Evolutionary conservation across 1,140 invertebrate genomes (phyloP).

Genomic region (Drosophila rufa): DNA sequence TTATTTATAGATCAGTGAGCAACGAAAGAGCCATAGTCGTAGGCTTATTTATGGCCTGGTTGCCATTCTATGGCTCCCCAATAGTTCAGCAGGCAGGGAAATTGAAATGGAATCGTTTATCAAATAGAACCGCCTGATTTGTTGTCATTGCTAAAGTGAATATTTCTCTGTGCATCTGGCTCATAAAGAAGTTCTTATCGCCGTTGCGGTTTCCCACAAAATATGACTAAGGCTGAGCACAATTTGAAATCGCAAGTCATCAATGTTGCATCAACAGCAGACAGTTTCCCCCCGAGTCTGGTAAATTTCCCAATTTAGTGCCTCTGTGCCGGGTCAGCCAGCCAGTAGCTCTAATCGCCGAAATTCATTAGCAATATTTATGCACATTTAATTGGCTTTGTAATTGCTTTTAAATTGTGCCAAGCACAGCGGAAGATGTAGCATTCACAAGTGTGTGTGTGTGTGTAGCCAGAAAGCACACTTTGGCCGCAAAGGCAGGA

Average conservation of each 20-base stretch:
- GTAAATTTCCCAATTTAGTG: conserved; percentile 1
- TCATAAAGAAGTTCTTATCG: conserved; percentile 11
- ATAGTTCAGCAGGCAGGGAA: conserved; percentile 11
- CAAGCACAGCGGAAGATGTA: conserved; percentile 44
- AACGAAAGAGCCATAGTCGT: conserved; percentile 23
- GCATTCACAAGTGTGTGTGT: conserved; percentile 8
- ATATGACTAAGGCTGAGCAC: not conserved
- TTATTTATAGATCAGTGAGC: conserved; percentile 41
- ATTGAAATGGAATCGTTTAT: conserved; percentile 17
- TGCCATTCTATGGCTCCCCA: conserved; percentile 6
- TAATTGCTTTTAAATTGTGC: conserved; percentile 68
- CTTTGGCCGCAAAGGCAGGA: conserved; percentile 64
- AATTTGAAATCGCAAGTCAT: not conserved
- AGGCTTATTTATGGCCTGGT: conserved; percentile 39
- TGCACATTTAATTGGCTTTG: conserved; percentile 67
- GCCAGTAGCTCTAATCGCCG: conserved; percentile 11
- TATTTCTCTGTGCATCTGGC: not conserved
- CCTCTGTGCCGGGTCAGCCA: conserved; percentile 2
- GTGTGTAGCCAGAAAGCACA: conserved; percentile 52
- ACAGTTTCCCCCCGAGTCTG: not conserved
- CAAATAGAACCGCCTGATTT: conserved; percentile 35
- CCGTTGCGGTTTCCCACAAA: not conserved
- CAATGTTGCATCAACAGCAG: not conserved
- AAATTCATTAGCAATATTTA: conserved; percentile 74
- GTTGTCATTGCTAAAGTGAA: conserved; percentile 7